Percentiles rank a stretch among this genome's conserved stretches.
Conservation (phyloP, 1,140 invertebrate genomes). For the Drosophila suzukii region DNA sequence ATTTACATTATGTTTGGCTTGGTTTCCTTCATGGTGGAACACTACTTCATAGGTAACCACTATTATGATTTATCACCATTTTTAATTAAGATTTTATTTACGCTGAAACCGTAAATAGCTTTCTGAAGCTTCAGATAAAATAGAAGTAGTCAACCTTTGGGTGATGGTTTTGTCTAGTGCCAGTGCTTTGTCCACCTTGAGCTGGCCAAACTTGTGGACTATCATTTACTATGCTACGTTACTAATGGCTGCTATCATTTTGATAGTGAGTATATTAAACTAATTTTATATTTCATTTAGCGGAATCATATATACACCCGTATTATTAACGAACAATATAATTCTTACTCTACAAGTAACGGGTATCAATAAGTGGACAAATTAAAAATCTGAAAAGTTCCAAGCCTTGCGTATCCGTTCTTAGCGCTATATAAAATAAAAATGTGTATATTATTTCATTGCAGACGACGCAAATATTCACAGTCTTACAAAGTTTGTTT, state of each 20-base stretch:
- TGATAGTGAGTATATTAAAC: slow-evolving; percentile 44
- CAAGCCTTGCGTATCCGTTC: too few species aligned
- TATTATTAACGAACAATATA: too few species aligned
- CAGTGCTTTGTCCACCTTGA: slow-evolving; percentile 38
- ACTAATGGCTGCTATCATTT: slow-evolving; percentile 39
- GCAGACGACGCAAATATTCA: slow-evolving; percentile 63
- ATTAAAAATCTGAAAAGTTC: too few species aligned
- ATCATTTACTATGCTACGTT: slow-evolving; percentile 65
- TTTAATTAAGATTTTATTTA: too few species aligned
- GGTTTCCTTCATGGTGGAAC: slow-evolving; percentile 54
- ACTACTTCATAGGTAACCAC: slow-evolving; percentile 15
- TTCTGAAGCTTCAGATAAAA: not conserved
- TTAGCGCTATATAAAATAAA: too few species aligned
- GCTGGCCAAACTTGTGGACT: slow-evolving; percentile 60
- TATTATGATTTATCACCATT: not conserved
- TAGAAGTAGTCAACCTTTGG: slow-evolving; percentile 40
- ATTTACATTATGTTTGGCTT: slow-evolving; percentile 61
- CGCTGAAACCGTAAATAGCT: too few species aligned
- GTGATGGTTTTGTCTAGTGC: slow-evolving; percentile 50
- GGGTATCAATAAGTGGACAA: accelerated
- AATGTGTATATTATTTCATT: not conserved
- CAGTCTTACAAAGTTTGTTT: slow-evolving; percentile 58
- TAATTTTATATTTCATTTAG: too few species aligned
- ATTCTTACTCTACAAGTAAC: too few species aligned
- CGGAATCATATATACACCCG: too few species aligned